Evolutionary conservation across 2,113 vertebrate species (phyloP).

Genomic region (Alaudala cheleensis): DNA sequence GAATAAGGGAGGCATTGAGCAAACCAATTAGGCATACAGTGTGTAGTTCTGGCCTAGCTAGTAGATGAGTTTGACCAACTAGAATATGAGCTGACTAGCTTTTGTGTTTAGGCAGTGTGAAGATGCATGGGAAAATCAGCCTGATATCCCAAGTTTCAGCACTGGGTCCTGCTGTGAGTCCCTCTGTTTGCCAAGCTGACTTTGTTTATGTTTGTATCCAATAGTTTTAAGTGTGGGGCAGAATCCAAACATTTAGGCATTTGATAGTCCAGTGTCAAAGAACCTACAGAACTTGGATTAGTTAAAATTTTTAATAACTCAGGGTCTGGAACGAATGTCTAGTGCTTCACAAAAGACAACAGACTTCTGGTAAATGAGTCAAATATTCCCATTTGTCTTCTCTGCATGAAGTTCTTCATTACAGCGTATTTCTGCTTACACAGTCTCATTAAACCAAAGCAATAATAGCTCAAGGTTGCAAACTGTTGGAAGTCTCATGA

Average conservation of each 20-base stretch:
- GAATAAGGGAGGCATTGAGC: background rate
- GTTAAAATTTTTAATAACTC: background rate
- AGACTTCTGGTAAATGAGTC: background rate
- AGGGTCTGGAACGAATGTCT: background rate
- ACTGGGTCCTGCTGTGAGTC: background rate
- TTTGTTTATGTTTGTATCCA: background rate
- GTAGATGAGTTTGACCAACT: background rate
- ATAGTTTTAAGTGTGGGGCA: background rate
- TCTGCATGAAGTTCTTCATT: background rate
- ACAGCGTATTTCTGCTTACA: background rate
- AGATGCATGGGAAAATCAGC: background rate
- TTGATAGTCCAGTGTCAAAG: background rate
- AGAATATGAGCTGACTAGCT: background rate
- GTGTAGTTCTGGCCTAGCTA: background rate
- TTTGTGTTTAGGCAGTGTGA: background rate
- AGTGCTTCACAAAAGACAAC: background rate
- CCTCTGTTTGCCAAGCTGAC: background rate
- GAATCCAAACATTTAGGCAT: background rate
- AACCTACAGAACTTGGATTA: background rate
- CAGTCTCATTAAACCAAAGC: background rate
- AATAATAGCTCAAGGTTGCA: background rate
- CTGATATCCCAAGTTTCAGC: background rate
- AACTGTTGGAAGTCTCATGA: background rate
- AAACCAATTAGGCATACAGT: background rate
- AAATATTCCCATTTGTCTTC: background rate